A percentile compares a stretch with the other conserved stretches of the same genome.
Evolutionary conservation across 2,113 vertebrate genomes (phyloP).

Genomic region (Ammodytes dubius): DNA sequence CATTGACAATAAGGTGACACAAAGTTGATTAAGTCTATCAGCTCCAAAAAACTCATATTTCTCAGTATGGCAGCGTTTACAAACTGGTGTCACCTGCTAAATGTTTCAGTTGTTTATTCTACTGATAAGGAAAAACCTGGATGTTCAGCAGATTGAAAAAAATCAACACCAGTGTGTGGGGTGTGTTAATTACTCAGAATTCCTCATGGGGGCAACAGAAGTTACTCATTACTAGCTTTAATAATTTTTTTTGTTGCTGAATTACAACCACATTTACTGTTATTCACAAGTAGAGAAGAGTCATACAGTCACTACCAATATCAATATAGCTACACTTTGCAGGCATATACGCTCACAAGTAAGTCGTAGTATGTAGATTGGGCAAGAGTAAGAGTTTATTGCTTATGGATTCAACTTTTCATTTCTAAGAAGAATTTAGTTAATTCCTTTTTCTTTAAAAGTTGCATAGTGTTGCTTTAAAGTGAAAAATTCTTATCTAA

Average conservation of each 20-base stretch:
- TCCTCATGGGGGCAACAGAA: too few species aligned
- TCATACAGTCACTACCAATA: neutral
- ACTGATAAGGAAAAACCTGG: too few species aligned
- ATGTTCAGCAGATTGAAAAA: too few species aligned
- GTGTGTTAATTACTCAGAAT: too few species aligned
- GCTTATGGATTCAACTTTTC: neutral
- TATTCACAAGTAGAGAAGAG: neutral
- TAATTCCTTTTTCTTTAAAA: neutral
- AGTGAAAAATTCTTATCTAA: neutral
- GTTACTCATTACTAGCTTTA: too few species aligned
- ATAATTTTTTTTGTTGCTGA: neutral
- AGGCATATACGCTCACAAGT: neutral
- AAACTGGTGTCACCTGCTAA: too few species aligned
- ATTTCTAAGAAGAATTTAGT: neutral
- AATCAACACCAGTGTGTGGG: too few species aligned
- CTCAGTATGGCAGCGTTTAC: too few species aligned
- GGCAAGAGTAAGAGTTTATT: neutral
- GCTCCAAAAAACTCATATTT: too few species aligned
- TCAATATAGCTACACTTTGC: neutral
- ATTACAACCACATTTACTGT: neutral
- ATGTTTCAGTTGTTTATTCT: too few species aligned
- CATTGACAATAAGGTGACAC: too few species aligned
- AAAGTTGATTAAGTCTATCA: too few species aligned
- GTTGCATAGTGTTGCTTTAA: neutral
- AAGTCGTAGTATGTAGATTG: neutral